Base-by-base conservation (phyloP, 2,888 invertebrate species). In the Drosophila melanosoma region DNA sequence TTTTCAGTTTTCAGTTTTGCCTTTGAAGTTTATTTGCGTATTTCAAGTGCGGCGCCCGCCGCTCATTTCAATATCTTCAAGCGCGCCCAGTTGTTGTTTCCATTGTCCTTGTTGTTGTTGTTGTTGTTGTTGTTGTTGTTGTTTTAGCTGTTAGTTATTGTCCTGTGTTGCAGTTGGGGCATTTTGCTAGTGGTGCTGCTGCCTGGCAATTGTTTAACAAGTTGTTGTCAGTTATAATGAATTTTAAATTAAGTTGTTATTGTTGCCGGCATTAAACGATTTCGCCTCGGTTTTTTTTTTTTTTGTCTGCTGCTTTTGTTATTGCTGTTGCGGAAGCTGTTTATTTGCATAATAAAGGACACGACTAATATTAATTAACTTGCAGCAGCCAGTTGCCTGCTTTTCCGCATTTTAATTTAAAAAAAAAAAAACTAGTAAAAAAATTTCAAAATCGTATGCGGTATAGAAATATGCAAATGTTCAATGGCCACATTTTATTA, bases 221-320 rank as follows among this genome's bases (percentile, higher is more conserved):
- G 83, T 90, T 86, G 83, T 79, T 86, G 82, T 86, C 88, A 81
- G 86, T 81, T 88, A 89, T 89, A 89, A 87, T 87, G 83, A 87
- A 87, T 89, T 89, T 87, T 78, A 89, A 89, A 87, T 87, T 52
- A 89, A 89, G 83, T 71, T 82, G 83, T 76, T 87, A 76, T 81
- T 76, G 73, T 71, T 70, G 70, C 63, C 57, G 48, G 60, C 72
- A 76, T 74, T 82, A 76, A 79, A 69, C 58, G 73, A 54, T 71
- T 45, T 57, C 57, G 32, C 38, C 67, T 38, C 23, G 11, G 23
- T 20, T 17, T 3, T n/a, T n/a, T n/a, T n/a, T n/a, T n/a, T 20
- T 17, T n/a, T n/a, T n/a, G 26, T 26, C 15, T 38, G 59, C 32
- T 67, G 38, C 6, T 59, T 38, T n/a, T 71, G 42, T 12, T 67